These are phyloP conservation scores for Percina caprodes DNA, from an alignment of 2,113 vertebrate genomes.

Conservation along the genomic window DNA sequence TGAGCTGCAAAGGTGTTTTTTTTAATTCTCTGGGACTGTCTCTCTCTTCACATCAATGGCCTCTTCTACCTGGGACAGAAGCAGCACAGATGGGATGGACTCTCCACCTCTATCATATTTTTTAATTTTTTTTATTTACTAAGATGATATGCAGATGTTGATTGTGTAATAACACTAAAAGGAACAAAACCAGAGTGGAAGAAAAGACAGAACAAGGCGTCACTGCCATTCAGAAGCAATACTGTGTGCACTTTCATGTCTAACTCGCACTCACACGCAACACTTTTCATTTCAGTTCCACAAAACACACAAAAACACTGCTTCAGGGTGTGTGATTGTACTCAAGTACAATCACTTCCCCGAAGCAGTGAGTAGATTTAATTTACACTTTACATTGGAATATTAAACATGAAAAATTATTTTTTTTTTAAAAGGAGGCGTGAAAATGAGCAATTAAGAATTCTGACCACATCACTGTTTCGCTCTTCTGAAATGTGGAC, in stretches of 20 bases:
- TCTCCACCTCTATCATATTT: background rate
- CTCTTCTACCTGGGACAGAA: constrained; percentile 1
- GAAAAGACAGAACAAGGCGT: constrained; percentile 9
- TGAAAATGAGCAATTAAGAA: constrained; percentile 8
- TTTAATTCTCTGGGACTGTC: constrained; percentile 5
- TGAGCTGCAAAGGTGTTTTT: background rate
- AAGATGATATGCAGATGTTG: background rate
- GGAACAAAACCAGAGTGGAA: background rate
- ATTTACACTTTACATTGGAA: constrained; percentile 8
- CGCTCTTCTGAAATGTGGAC: constrained; percentile 33
- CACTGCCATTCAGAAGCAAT: constrained; percentile 40
- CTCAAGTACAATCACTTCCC: background rate
- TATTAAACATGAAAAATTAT: constrained; percentile 20
- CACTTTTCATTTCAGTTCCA: background rate
- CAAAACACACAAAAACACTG: background rate
- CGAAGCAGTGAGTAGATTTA: background rate
- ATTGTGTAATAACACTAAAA: background rate
- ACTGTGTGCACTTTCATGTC: constrained; percentile 17
- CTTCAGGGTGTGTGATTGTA: too few relatives aligned
- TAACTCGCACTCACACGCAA: background rate
- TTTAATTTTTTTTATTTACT: background rate
- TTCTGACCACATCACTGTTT: constrained; percentile 71
- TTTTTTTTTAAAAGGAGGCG: background rate
- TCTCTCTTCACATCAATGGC: background rate
- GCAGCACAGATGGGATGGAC: background rate